A percentile compares a stretch with the other conserved stretches of the same genome.
Evolutionary conservation across 2,888 invertebrate genomes (phyloP).

Genomic region (Drosophila rellima): DNA sequence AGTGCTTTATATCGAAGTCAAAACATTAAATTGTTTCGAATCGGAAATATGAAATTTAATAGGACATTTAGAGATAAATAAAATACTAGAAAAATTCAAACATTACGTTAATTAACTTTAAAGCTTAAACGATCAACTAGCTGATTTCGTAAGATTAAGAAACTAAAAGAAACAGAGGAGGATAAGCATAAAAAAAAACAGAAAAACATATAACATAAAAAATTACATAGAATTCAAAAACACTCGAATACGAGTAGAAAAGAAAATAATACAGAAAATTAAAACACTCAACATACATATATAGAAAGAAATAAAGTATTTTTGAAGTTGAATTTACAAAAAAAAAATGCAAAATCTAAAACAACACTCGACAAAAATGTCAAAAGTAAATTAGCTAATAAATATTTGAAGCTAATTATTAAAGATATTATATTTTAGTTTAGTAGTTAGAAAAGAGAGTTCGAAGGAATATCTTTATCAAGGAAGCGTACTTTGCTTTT

Average conservation of each 20-base stretch:
- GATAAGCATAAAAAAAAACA: constrained; percentile 6
- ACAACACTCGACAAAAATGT: constrained; percentile 53
- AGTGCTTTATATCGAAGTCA: constrained; percentile 32
- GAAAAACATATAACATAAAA: constrained; percentile 40
- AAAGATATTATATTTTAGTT: constrained; percentile 42
- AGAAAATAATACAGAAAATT: constrained; percentile 23
- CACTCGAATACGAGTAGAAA: constrained; percentile 4
- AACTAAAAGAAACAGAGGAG: constrained; percentile 18
- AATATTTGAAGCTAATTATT: constrained; percentile 56
- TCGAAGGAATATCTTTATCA: constrained; percentile 45
- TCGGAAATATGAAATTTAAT: constrained; percentile 7
- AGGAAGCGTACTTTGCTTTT: constrained; percentile 65
- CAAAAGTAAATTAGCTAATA: constrained; percentile 40
- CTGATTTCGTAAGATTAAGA: constrained; percentile 12
- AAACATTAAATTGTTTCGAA: constrained; percentile 12
- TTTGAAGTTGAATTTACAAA: constrained; percentile 17
- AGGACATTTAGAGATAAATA: constrained; percentile 8
- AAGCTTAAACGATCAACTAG: constrained; percentile 38
- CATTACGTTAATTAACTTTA: constrained; percentile 40
- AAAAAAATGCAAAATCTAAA: constrained; percentile 38
- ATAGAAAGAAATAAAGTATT: constrained; percentile 17
- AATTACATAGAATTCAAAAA: constrained; percentile 8
- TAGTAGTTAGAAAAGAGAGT: constrained; percentile 62
- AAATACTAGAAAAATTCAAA: constrained; percentile 30
- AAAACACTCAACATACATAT: constrained; percentile 58